Evolutionary conservation across 2,113 vertebrate genomes (phyloP), one percentile per base, ranked within the genome.

Genomic region (Lagopus muta): DNA sequence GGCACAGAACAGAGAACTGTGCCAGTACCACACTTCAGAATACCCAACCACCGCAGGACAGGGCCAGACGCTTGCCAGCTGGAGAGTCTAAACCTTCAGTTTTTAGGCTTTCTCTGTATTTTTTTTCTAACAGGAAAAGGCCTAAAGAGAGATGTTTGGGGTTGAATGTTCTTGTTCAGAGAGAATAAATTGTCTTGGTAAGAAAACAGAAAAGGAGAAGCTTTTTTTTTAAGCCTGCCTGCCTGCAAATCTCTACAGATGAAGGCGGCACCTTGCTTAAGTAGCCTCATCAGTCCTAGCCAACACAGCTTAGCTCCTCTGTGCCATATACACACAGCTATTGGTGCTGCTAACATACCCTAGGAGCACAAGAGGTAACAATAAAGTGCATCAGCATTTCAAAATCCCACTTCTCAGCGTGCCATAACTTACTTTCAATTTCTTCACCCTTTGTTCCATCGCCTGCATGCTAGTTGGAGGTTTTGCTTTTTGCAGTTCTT

Each of bases 361-460:
- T 21, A 50, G 40, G 20, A 65, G 25, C 24, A 57, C 28, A 66
- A 70, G 17, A 52, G 48, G 36, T 30, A 42, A 45, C 5, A 54
- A 78, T 22, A 67, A 52, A 79, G 54, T 87, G 20, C 52, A 78
- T 8, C 30, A 64, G 28, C 52, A 64, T 64, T 62, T 19, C 36
- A 13, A 65, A 75, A 57, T 43, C 6, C 11, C 13, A 34, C 42
- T n/a, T 82, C 54, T 48, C 71, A 42, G n/a, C 3, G 25, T 9
- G 55, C 42, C 28, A 11, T 1, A 16, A 47, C 91, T 88, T 96
- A 99, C 99, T 97, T 98, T 98, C 4, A 99, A 88, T 42, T 96
- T 98, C 95, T 96, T 95, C 82, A 98, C 97, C 87, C 92, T 97
- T 86, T 94, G 96, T 62, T 98, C 98, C n/a, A 99, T 92, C 19